Conservation (phyloP, 1,140 invertebrate genomes). For the Delia radicum region DNA sequence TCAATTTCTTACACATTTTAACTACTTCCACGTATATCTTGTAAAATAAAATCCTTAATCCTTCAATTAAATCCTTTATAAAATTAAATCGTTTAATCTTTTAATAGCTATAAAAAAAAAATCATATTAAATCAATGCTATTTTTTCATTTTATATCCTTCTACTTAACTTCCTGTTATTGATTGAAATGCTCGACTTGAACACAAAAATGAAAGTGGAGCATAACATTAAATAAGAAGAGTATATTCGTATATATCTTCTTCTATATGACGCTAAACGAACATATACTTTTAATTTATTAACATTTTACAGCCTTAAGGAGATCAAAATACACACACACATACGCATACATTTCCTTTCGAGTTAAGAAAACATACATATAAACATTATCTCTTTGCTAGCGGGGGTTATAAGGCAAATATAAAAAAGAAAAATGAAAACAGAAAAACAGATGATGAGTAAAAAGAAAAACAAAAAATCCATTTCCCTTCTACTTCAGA, state of each 20-base stretch:
- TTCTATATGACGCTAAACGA: background rate
- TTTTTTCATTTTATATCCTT: background rate
- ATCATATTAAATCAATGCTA: too few relatives aligned
- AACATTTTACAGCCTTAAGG: conserved; percentile 4
- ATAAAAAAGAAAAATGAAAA: background rate
- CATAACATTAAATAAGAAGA: background rate
- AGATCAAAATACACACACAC: background rate
- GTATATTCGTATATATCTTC: background rate
- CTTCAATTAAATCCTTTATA: too few relatives aligned
- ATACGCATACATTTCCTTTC: background rate
- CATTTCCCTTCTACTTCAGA: background rate
- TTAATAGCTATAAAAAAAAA: too few relatives aligned
- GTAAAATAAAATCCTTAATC: too few relatives aligned
- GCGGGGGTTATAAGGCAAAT: background rate
- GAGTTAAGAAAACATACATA: background rate
- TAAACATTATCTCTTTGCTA: background rate
- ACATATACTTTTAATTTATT: background rate
- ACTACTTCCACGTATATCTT: too few relatives aligned
- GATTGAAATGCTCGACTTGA: background rate
- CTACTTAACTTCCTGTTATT: background rate
- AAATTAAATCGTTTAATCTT: too few relatives aligned
- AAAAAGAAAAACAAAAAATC: background rate
- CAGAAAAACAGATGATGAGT: background rate
- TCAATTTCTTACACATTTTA: too few relatives aligned
- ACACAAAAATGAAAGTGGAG: background rate